phyloP scores from a whole-genome alignment of 2,113 vertebrate species.

The Colossoma macropomum region DNA sequence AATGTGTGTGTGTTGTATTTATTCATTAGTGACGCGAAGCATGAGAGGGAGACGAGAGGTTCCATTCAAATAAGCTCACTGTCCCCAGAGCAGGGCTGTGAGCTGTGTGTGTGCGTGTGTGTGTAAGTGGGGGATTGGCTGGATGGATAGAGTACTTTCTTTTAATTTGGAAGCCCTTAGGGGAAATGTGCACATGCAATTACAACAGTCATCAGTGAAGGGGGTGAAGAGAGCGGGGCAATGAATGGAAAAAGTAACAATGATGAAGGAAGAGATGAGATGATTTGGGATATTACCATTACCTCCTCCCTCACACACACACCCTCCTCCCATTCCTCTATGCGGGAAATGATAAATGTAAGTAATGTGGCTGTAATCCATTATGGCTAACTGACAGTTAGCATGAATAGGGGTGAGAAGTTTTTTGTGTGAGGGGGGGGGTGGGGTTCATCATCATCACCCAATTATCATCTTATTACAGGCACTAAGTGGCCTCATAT shows the following conservation, averaged over 20 bases:
- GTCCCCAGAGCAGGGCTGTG: constrained; percentile 70
- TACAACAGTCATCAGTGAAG: constrained; percentile 78
- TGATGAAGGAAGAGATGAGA: constrained; percentile 67
- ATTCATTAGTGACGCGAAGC: constrained; percentile 79
- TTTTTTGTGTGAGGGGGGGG: constrained; percentile 9
- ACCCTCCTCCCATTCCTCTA: constrained; percentile 43
- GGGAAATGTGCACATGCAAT: constrained; percentile 79
- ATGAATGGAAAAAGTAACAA: constrained; percentile 64
- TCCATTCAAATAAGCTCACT: constrained; percentile 79
- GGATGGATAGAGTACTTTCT: constrained; percentile 77
- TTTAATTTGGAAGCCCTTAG: constrained; percentile 79
- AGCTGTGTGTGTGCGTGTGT: constrained; percentile 37
- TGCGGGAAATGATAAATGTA: constrained; percentile 70
- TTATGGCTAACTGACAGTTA: constrained; percentile 71
- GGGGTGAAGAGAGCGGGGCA: constrained; percentile 59
- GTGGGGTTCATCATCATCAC: constrained; percentile 63
- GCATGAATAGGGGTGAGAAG: constrained; percentile 53
- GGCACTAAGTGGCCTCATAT: constrained; percentile 83
- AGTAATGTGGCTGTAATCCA: constrained; percentile 74
- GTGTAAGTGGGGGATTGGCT: constrained; percentile 64
- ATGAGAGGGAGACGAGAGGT: constrained; percentile 60
- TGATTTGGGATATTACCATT: constrained; percentile 69
- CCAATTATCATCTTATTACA: constrained; percentile 87
- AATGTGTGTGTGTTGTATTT: constrained; percentile 80
- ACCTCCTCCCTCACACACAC: constrained; percentile 42